A percentile compares a stretch with the other conserved stretches of the same genome.
These are phyloP conservation scores for Labroides dimidiatus DNA, from an alignment of 2,797 vertebrate species.

Conservation along the genomic window DNA sequence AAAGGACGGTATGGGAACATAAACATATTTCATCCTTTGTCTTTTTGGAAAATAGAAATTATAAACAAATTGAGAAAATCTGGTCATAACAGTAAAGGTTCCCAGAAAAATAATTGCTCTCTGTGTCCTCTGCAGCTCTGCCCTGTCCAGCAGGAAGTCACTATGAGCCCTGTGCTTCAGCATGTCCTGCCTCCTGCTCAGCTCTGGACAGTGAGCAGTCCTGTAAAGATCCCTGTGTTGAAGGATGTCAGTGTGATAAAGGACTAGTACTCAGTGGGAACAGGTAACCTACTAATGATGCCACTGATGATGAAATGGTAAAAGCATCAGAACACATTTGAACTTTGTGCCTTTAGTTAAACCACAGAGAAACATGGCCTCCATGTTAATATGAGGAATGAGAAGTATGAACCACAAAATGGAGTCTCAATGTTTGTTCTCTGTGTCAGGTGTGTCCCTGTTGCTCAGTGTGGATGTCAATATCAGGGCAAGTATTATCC, in stretches of 20 bases:
- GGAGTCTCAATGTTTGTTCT: background rate
- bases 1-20: no score
- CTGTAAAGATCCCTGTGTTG: conserved; percentile 33
- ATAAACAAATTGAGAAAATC: no score
- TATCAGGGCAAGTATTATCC: conserved; percentile 34
- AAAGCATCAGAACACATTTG: no score
- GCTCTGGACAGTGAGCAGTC: background rate
- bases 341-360: no score
- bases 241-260: conserved; percentile 38
- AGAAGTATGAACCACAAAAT: background rate
- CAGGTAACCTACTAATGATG: conserved; percentile 20
- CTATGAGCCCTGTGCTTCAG: conserved; percentile 35
- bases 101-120: background rate
- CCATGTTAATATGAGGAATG: no score
- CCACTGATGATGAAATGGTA: background rate
- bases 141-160: conserved; percentile 34
- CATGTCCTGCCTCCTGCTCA: conserved; percentile 30
- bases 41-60: no score
- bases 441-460: conserved; percentile 35
- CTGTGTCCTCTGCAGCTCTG: conserved; percentile 7
- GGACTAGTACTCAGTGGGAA: conserved; percentile 37
- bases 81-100: background rate
- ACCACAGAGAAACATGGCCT: no score
- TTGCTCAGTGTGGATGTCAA: conserved; percentile 36
- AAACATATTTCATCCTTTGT: no score